Percentiles rank a stretch among this genome's conserved stretches.
Evolutionary conservation across 2,888 invertebrate genomes (phyloP).

Genomic region (Salticus scenicus): DNA sequence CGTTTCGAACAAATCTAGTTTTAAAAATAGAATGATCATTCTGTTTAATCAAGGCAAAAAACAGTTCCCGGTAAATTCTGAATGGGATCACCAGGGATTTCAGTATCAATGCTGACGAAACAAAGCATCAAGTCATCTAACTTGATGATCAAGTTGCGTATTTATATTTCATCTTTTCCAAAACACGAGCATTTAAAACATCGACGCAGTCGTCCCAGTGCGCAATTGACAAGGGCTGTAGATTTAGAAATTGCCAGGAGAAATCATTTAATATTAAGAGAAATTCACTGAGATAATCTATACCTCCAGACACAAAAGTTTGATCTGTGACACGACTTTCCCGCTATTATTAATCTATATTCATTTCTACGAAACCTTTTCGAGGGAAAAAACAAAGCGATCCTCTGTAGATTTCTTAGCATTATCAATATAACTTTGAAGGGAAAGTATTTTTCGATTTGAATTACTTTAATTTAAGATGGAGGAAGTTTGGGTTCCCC

Average conservation of each 20-base stretch:
- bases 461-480: conserved; percentile 58
- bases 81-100: conserved; percentile 27
- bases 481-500: conserved; percentile 37
- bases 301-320: conserved; percentile 57
- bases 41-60: conserved; percentile 58
- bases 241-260: conserved; percentile 65
- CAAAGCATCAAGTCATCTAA: conserved; percentile 22
- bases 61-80: conserved; percentile 36
- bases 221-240: conserved; percentile 36
- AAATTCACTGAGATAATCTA: conserved; percentile 56
- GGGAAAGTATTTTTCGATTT: conserved; percentile 47
- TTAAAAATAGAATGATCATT: conserved; percentile 52
- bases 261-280: conserved; percentile 69
- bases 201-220: conserved; percentile 20
- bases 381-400: conserved; percentile 1
- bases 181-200: conserved; percentile 38
- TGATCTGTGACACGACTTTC: conserved; percentile 57
- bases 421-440: conserved; percentile 60
- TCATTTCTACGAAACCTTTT: conserved; percentile 30
- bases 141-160: conserved; percentile 20
- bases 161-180: conserved; percentile 42
- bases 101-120: conserved; percentile 21
- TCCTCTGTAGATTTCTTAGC: conserved; percentile 37
- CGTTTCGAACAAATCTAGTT: conserved; percentile 46
- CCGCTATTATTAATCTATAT: conserved; percentile 57